Evolutionary conservation across 2,888 invertebrate genomes (phyloP), one percentile per base, ranked within the genome.

Genomic region (Drosophila ezoana): DNA sequence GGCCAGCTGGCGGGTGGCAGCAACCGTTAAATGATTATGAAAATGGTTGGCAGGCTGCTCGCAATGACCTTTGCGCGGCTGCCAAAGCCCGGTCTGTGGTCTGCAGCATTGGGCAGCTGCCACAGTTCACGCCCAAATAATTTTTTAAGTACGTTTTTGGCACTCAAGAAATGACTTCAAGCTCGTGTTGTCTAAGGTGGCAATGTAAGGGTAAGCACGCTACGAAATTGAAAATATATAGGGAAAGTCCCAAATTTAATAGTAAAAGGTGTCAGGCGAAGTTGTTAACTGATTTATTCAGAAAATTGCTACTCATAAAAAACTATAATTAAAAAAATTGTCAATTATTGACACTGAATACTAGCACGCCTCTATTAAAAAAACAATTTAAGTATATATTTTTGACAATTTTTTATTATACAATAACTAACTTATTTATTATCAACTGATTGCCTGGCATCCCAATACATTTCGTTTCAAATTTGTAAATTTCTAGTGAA

Each of bases 11-110:
- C 60, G 40, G 23, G 28, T 28, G 6, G 43, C 59, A 18, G 41
- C 59, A 76, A 62, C 63, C 74, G 76, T 75, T 83, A 86, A 83
- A 81, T 86, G 83, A 83, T 83, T 83, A 83, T 83, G 87, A 83
- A 83, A 83, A 81, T 86, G 67, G 82, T 83, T 86, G 86, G 86
- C 81, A 83, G 69, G 49, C 67, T 35, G 51, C 71, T 65, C 44
- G 48, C 68, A 73, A 56, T 83, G 86, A 81, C 83, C 82, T 80
- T 56, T 59, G 43, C 61, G 33, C 28, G 28, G 20, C 62, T 64
- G 75, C 28, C 28, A 28, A 8, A 8, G 28, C 28, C 28, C 18
- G n/a, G 51, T 43, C 72, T 59, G 54, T 40, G 16, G 44, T 11
- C 23, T 35, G 9, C 59, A 44, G 62, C 28, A 28, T 69, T 81